Percentiles rank a stretch among this genome's conserved stretches.
Conservation (phyloP, 64 coral and sea anemone genomes). For the Exaiptasia diaphana region DNA sequence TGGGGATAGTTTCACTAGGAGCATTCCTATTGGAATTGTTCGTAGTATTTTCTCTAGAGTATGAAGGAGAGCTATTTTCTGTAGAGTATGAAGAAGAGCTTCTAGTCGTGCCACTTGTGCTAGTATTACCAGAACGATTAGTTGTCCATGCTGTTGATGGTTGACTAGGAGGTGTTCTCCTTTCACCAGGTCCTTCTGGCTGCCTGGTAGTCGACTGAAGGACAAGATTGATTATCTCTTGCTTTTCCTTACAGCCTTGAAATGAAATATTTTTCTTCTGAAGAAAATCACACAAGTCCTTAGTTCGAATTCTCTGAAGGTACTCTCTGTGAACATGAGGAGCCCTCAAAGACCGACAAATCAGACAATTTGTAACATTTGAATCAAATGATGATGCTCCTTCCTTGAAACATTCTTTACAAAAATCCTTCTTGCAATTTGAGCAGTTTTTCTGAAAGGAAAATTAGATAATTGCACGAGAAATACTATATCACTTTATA, state of each 20-base stretch:
- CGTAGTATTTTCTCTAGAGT: too few species aligned
- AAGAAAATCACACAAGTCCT: constrained; percentile 64
- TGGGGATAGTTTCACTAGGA: too few species aligned
- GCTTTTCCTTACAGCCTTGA: constrained; percentile 68
- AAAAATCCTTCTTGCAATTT: constrained; percentile 63
- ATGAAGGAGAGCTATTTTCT: too few species aligned
- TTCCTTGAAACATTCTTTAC: constrained; percentile 70
- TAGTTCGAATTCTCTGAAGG: constrained; percentile 50
- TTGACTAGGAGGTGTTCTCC: too few species aligned
- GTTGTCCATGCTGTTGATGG: too few species aligned
- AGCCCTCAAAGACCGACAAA: constrained; percentile 49
- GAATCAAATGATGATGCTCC: constrained; percentile 34
- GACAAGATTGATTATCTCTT: constrained; percentile 73
- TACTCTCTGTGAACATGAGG: constrained; percentile 58
- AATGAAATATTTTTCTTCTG: constrained; percentile 39
- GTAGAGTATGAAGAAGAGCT: too few species aligned
- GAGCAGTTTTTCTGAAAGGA: constrained; percentile 47
- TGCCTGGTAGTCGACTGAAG: constrained; percentile 56
- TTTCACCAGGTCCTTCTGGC: too few species aligned
- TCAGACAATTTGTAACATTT: constrained; percentile 44
- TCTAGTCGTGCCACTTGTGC: too few species aligned
- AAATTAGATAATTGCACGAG: background rate
- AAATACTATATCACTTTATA: background rate
- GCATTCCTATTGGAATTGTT: too few species aligned
- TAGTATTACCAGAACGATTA: too few species aligned